Conservation (phyloP, 2,113 vertebrate genomes). For the Malurus cyaneus region DNA sequence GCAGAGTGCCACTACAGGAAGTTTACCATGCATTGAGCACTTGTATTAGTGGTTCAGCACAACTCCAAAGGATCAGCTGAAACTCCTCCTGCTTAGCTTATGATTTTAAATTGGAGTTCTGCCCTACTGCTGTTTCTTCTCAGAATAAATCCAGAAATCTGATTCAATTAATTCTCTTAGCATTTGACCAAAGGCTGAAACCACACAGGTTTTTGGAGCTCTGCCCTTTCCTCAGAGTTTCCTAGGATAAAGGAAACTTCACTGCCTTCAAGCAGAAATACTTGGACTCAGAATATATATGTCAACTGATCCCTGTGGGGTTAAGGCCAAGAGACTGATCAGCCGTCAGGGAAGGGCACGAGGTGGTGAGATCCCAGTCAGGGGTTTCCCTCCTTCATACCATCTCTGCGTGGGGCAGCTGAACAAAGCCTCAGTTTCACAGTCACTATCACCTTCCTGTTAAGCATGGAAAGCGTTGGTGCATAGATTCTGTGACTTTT, state of each 20-base stretch:
- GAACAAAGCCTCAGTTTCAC: not conserved
- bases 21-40: not conserved
- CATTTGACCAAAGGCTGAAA: not conserved
- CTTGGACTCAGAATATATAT: not conserved
- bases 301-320: fast-evolving
- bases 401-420: not conserved
- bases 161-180: not conserved
- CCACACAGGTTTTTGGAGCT: not conserved
- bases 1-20: not conserved
- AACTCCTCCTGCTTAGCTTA: not conserved
- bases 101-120: not conserved
- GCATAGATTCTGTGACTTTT: not conserved
- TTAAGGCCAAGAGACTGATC: not conserved
- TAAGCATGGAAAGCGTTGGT: not conserved
- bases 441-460: not conserved
- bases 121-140: not conserved
- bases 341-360: not conserved
- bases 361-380: not conserved
- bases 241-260: not conserved
- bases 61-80: not conserved
- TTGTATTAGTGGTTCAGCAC: not conserved
- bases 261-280: not conserved
- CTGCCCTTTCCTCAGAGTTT: not conserved
- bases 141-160: not conserved
- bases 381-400: not conserved